These are phyloP conservation scores for Nowickia ferox DNA, from an alignment of 2,888 invertebrate species.

Conservation along the genomic window DNA sequence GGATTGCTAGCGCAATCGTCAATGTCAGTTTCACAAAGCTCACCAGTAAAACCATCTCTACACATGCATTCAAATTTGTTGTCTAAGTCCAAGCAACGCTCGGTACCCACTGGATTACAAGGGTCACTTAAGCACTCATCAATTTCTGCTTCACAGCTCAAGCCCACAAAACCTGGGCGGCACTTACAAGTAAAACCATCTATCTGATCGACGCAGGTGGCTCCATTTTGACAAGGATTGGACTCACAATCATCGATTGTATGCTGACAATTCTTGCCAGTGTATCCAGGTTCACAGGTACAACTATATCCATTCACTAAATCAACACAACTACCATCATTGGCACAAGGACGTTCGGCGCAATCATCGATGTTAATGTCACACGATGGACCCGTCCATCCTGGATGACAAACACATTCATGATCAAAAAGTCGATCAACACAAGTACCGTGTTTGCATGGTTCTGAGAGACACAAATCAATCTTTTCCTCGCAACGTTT, in stretches of 20 bases:
- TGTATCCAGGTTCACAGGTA: conserved; percentile 96
- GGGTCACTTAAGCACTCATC: conserved; percentile 96
- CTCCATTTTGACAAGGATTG: conserved; percentile 96
- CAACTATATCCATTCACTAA: conserved; percentile 92
- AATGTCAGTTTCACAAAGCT: conserved; percentile 92
- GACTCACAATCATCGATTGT: conserved; percentile 95
- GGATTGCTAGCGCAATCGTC: conserved; percentile 94
- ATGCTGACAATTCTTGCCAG: conserved; percentile 96
- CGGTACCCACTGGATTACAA: conserved; percentile 94
- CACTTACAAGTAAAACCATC: conserved; percentile 97
- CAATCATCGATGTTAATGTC: conserved; percentile 97
- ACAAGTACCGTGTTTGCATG: conserved; percentile 97
- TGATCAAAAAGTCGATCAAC: conserved; percentile 94
- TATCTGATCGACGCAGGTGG: conserved; percentile 92
- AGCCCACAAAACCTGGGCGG: conserved; percentile 94
- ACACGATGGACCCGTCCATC: conserved; percentile 94
- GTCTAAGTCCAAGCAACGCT: conserved; percentile 93
- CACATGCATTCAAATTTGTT: conserved; percentile 95
- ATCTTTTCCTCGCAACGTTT: conserved; percentile 98
- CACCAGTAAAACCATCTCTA: conserved; percentile 93
- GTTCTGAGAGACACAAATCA: conserved; percentile 93
- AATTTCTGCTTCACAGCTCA: conserved; percentile 96
- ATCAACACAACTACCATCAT: conserved; percentile 96
- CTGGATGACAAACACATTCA: conserved; percentile 95
- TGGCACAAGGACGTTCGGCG: conserved; percentile 92